Conservation (phyloP, 2,888 invertebrate species). For the Strigamia transsilvanica region DNA sequence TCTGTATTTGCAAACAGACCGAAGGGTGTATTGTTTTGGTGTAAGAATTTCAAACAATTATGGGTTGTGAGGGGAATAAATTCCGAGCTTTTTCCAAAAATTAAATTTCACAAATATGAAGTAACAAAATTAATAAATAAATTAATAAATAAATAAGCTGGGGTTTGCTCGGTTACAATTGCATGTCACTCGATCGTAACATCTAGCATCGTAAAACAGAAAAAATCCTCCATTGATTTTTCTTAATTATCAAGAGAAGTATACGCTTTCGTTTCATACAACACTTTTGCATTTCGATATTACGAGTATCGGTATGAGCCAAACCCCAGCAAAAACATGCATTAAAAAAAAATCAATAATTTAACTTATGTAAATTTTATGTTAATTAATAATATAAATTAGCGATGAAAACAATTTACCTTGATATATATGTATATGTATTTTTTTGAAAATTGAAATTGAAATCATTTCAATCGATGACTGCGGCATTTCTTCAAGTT, state of each 20-base stretch:
- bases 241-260: too few species aligned
- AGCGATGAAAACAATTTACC: background rate
- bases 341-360: background rate
- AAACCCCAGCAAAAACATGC: background rate
- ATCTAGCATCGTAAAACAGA: too few species aligned
- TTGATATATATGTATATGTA: background rate
- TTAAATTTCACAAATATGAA: too few species aligned
- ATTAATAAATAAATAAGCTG: too few species aligned
- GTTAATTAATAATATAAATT: too few species aligned
- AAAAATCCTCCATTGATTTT: too few species aligned
- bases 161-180: too few species aligned
- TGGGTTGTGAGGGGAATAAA: background rate
- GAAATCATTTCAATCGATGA: constrained; percentile 9
- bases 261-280: too few species aligned
- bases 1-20: background rate
- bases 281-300: too few species aligned
- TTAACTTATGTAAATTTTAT: constrained; percentile 3
- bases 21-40: background rate
- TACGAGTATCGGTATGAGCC: background rate
- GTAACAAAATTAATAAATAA: too few species aligned
- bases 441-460: background rate
- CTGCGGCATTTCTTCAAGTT: background rate
- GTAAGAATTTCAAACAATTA: background rate
- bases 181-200: too few species aligned
- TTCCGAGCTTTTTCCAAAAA: background rate